phyloP scores from a whole-genome alignment of 2,797 vertebrate species.

The Macrochelys suwanniensis region DNA sequence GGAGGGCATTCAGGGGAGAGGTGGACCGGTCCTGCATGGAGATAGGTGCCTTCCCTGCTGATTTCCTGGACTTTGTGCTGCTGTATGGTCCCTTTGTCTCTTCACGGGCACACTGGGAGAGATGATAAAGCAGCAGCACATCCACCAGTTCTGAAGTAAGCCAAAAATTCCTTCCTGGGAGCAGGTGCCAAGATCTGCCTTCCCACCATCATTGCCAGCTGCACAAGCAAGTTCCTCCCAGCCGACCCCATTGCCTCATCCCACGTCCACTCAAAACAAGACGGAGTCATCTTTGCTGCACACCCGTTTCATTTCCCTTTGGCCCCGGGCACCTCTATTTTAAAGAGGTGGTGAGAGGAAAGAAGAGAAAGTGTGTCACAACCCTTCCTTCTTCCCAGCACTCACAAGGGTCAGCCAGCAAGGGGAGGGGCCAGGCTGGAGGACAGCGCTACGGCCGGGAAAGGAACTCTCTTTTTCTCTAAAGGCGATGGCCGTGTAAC shows the following conservation, averaged over 20 bases:
- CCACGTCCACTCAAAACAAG: background rate
- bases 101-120: background rate
- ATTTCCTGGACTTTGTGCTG: slow-evolving; percentile 63
- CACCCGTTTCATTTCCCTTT: background rate
- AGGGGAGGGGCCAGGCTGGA: background rate
- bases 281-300: background rate
- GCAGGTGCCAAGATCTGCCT: background rate
- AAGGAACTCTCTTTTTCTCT: background rate
- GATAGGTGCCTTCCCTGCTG: background rate
- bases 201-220: background rate
- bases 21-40: background rate
- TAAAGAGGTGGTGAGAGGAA: background rate
- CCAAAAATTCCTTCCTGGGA: background rate
- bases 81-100: slow-evolving; percentile 70
- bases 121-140: slow-evolving; percentile 43
- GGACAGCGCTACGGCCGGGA: background rate
- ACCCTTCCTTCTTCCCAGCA: slow-evolving; percentile 18
- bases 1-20: background rate
- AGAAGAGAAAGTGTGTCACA: background rate
- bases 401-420: background rate
- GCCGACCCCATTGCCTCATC: background rate
- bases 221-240: background rate
- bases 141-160: background rate
- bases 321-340: background rate
- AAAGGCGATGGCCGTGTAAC: background rate